Evolutionary conservation across 2,888 invertebrate species (phyloP).

Genomic region (Gonocerus acuteangulatus): DNA sequence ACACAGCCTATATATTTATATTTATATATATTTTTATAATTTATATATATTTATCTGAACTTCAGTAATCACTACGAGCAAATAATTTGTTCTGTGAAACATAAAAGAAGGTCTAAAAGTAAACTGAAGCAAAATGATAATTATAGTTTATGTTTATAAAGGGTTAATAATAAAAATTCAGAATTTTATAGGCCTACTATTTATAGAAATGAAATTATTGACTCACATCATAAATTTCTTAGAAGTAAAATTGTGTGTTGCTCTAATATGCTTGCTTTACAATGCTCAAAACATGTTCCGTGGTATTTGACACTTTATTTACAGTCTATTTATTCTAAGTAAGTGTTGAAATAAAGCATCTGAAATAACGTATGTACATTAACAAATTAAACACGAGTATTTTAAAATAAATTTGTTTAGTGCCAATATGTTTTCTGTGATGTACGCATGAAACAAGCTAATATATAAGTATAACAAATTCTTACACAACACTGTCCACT

Average conservation of each 20-base stretch:
- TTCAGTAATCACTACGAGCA: neutral
- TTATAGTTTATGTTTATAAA: neutral
- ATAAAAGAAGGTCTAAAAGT: too few species aligned
- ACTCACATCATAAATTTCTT: conserved; percentile 17
- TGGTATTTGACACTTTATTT: conserved; percentile 24
- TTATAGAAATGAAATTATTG: conserved; percentile 24
- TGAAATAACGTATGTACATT: conserved; percentile 24
- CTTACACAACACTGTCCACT: conserved; percentile 16
- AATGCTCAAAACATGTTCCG: conserved; percentile 32
- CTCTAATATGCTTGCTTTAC: conserved; percentile 31
- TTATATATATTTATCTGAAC: conserved; percentile 1
- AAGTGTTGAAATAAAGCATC: conserved; percentile 4
- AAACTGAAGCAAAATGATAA: too few species aligned
- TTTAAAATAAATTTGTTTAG: conserved; percentile 14
- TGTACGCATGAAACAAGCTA: conserved; percentile 16
- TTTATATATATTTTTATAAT: neutral
- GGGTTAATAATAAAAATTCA: neutral
- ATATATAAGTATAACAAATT: conserved; percentile 26
- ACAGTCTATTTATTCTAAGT: conserved; percentile 21
- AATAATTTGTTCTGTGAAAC: neutral
- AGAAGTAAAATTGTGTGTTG: conserved; percentile 15
- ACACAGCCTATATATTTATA: conserved; percentile 21
- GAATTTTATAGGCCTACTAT: conserved; percentile 31
- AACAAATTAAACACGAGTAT: conserved; percentile 12
- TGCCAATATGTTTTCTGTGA: conserved; percentile 23